These are phyloP conservation scores for Ormyrus rosae DNA, from an alignment of 2,888 invertebrate species.

Conservation along the genomic window DNA sequence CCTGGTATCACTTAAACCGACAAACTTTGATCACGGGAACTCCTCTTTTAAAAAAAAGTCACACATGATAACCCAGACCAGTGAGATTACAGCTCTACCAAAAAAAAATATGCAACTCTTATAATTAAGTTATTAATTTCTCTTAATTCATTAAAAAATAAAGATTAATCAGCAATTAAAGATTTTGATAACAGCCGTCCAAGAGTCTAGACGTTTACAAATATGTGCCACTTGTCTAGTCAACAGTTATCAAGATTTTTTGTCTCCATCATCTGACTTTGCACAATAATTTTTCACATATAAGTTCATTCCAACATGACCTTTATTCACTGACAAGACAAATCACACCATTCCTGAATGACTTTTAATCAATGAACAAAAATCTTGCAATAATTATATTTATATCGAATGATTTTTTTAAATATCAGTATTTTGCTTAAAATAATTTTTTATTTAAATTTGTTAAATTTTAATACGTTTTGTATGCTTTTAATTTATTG, in stretches of 20 bases:
- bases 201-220: conserved; percentile 22
- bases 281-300: conserved; percentile 7
- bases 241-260: conserved; percentile 28
- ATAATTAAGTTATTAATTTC: conserved; percentile 39
- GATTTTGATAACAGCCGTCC: conserved; percentile 23
- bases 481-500: too few species aligned
- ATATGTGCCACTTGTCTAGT: conserved; percentile 13
- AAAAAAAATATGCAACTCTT: conserved; percentile 35
- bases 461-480: not conserved
- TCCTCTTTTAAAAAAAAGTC: conserved; percentile 44
- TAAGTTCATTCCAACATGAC: conserved; percentile 12
- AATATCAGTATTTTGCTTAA: not conserved
- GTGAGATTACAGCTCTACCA: conserved; percentile 36
- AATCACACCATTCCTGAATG: conserved; percentile 11
- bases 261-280: not conserved
- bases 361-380: not conserved
- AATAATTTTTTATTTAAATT: not conserved
- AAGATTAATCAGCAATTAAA: conserved; percentile 25
- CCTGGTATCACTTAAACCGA: conserved; percentile 30
- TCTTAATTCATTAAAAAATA: conserved; percentile 20
- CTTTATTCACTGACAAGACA: conserved; percentile 16
- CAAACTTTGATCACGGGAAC: conserved; percentile 45
- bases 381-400: too few species aligned
- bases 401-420: not conserved
- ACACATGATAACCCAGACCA: conserved; percentile 51